Conservation (phyloP, 2,888 invertebrate genomes). For the Troglohyphantes excavatus region DNA sequence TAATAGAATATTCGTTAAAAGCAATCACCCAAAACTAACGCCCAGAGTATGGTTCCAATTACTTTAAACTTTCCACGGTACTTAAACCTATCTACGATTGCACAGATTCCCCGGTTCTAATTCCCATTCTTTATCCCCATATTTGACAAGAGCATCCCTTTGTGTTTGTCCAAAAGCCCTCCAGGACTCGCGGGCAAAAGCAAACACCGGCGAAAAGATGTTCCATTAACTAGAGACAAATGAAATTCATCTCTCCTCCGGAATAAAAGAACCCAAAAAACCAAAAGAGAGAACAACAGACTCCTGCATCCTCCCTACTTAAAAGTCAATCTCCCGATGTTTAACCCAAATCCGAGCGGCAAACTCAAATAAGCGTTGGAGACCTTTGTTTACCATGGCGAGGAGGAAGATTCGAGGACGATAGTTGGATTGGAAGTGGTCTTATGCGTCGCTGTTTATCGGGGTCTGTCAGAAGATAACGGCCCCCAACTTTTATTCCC, state of each 20-base stretch:
- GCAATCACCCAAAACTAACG: no score
- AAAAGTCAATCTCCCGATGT: constrained; percentile 53
- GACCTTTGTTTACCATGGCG: constrained; percentile 49
- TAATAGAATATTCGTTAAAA: no score
- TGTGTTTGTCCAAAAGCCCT: not conserved
- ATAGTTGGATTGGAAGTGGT: not conserved
- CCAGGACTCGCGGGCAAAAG: not conserved
- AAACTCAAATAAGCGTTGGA: constrained; percentile 6
- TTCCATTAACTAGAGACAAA: constrained; percentile 43
- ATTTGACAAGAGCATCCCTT: not conserved
- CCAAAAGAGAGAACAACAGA: not conserved
- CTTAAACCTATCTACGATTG: not conserved
- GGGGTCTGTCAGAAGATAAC: constrained; percentile 17
- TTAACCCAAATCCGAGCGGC: constrained; percentile 27
- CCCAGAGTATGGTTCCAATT: no score
- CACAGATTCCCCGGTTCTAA: not conserved
- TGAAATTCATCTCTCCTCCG: constrained; percentile 32
- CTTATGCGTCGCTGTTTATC: constrained; percentile 28
- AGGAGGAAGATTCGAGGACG: not conserved
- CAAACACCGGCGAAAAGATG: not conserved
- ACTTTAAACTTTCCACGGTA: no score
- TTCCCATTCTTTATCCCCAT: not conserved
- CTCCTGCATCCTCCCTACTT: not conserved
- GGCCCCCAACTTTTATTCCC: not conserved
- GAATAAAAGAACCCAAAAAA: not conserved